Evolutionary conservation across 2,888 invertebrate species (phyloP), one percentile per base, ranked within the genome.

Genomic region (Mamestra brassicae): DNA sequence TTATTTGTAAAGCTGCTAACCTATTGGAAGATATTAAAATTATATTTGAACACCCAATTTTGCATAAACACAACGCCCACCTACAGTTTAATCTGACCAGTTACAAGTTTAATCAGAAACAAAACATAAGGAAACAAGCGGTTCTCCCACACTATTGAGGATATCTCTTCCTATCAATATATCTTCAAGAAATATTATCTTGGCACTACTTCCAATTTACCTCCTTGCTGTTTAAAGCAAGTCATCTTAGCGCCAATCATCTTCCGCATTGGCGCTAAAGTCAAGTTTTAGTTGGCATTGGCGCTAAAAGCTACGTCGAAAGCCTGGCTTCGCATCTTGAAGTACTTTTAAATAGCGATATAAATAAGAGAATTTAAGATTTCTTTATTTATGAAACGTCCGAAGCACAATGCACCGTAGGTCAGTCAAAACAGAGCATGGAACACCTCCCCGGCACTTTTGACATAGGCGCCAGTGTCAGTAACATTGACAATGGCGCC

Each of bases 191-290:
- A 68, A 71, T 38, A 64, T 61, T 61, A 42, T 62, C 54, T 69
- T 83, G 65, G 68, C 78, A 71, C 42, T 47, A 36, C 26, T 38
- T 13, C 52, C 26, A 47, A 47, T 54, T 60, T 58, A 34, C 60
- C 61, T 60, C 36, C 42, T 74, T 47, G 15, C 36, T 3, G 13
- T 58, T 67, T 58, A 34, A 36, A 47, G 55, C 68, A 63, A 66
- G 69, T 54, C 66, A 60, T 71, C 36, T 36, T n/a, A 34, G 11
- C 11, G 42, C 34, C 55, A 54, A 78, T 63, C 26, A 54, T 66
- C 54, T 73, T 67, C 70, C 84, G 84, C 64, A 80, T 54, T 71
- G 58, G n/a, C 70, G 52, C 7, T 71, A 45, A 72, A 57, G 60
- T 34, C 36, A 13, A 34, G 4, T 26, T 66, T 79, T 42, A 60